Evolutionary conservation across 1,140 invertebrate genomes (phyloP), one percentile per base, ranked within the genome.

Genomic region (Polypedilum pembai): DNA sequence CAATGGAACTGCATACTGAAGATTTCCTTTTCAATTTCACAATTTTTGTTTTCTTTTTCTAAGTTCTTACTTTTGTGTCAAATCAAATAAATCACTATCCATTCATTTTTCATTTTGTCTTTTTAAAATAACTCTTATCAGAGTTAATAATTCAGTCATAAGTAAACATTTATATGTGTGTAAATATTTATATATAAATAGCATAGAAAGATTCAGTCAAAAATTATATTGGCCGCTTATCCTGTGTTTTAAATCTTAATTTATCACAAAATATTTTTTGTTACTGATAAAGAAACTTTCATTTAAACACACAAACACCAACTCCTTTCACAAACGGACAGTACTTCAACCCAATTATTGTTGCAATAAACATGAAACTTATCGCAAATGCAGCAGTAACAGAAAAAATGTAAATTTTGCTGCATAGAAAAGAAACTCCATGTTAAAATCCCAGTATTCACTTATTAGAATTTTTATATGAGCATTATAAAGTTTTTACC

Each of bases 1-100:
- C 65, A 10, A 69, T 69, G 65, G 65, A 69, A 69, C 18, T 69
- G 15, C 17, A 20, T 18, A 69, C n/a, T 69, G 17, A 69, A 69
- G 17, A 69, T 3, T 56, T 69, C 10, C 20, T 10, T 20, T 69
- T 18, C 41, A 15, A n/a, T 56, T 56, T 56, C n/a, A 56, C n/a
- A 33, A 12, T 56, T 4, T 15, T 56, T 56, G 1, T 56, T 56
- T 56, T 56, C 12, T n/a, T 12, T n/a, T 56, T 56, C 3, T 56
- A 56, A n/a, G 45, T 56, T 45, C 15, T 45, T 45, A 45, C 12
- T n/a, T 56, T n/a, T n/a, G 12, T 56, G 4, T n/a, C 12, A 56
- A 12, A 56, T n/a, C 12, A 56, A 12, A 56, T 56, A 12, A 12
- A n/a, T 56, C 45, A 56, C 45, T 56, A n/a, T 56, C 15, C 45